Percentiles rank a stretch among this genome's conserved stretches.
These are phyloP conservation scores for Drosophila flavopinicola DNA, from an alignment of 2,888 invertebrate species.

Conservation along the genomic window DNA sequence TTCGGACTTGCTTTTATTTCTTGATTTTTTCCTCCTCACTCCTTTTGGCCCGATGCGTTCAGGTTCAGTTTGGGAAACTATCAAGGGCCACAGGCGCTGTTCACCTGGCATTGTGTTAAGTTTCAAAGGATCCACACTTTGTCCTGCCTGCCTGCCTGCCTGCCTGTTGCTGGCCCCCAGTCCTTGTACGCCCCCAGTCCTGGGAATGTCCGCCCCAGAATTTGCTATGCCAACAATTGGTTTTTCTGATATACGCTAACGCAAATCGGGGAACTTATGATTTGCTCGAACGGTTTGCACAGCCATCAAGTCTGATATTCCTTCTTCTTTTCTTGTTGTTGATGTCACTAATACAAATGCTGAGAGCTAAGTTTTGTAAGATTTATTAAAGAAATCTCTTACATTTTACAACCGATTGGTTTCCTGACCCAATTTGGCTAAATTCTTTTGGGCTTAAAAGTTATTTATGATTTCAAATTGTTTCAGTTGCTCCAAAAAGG, in stretches of 20 bases:
- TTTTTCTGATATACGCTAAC: constrained; percentile 31
- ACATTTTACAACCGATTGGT: no score
- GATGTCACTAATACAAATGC: no score
- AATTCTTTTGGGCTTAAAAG: no score
- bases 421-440: no score
- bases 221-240: constrained; percentile 31
- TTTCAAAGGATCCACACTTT: constrained; percentile 39
- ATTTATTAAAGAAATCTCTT: no score
- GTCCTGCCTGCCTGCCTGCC: not conserved
- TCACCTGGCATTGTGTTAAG: constrained; percentile 43
- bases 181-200: no score
- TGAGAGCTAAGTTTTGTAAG: no score
- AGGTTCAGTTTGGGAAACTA: constrained; percentile 23
- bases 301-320: not conserved
- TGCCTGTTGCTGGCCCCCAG: not conserved
- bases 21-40: not conserved
- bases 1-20: constrained; percentile 3
- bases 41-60: not conserved
- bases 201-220: constrained; percentile 4
- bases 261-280: constrained; percentile 7
- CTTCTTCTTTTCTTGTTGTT: not conserved
- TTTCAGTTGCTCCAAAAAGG: no score
- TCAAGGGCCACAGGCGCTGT: constrained; percentile 46
- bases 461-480: no score
- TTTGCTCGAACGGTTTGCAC: constrained; percentile 6